phyloP scores from a whole-genome alignment of 2,113 vertebrate species.

The Corythaixoides concolor region DNA sequence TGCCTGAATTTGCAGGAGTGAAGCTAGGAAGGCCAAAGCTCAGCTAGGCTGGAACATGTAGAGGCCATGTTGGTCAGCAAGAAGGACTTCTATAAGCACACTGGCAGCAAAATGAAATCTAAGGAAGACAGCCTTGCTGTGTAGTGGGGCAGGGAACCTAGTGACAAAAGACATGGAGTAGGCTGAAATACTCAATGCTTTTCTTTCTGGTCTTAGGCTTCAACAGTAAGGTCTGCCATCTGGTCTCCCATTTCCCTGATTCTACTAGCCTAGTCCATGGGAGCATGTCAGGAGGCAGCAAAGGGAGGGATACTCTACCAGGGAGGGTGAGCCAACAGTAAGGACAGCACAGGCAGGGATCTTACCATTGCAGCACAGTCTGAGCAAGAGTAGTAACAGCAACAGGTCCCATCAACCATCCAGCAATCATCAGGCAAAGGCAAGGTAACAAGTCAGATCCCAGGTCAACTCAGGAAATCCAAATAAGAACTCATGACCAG shows the following conservation, averaged over 20 bases:
- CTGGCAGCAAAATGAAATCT: not conserved
- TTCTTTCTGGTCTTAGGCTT: not conserved
- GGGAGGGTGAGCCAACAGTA: not conserved
- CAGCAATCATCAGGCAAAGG: not conserved
- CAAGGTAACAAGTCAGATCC: not conserved
- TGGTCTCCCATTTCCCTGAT: not conserved
- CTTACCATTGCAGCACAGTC: not conserved
- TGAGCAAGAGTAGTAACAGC: not conserved
- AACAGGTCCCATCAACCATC: not conserved
- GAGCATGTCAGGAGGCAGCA: not conserved
- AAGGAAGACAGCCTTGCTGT: not conserved
- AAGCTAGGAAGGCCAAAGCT: not conserved
- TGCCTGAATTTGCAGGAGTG: not conserved
- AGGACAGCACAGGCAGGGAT: not conserved
- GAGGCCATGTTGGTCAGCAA: not conserved
- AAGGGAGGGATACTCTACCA: not conserved
- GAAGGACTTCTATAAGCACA: not conserved
- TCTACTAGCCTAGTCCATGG: not conserved
- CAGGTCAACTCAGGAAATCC: not conserved
- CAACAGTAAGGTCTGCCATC: not conserved
- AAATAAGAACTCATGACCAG: not conserved
- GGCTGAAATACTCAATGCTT: not conserved
- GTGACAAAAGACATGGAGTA: not conserved
- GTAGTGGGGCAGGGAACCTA: rapidly evolving
- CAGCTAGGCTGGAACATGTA: rapidly evolving